A percentile compares a stretch with the other conserved stretches of the same genome.
phyloP scores from a whole-genome alignment of 2,888 invertebrate genomes.

The Aporophyla nigra region DNA sequence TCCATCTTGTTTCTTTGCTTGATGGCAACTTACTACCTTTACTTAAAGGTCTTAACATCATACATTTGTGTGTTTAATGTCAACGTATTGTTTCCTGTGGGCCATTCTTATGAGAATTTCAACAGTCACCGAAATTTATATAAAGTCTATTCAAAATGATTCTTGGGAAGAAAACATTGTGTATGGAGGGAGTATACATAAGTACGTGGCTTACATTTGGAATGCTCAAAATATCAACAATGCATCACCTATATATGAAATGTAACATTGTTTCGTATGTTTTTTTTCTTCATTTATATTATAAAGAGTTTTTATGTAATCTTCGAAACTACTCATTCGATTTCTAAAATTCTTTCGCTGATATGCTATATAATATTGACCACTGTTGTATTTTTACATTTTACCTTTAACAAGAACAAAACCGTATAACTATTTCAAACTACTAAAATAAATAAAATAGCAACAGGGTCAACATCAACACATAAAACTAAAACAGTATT shows the following conservation, averaged over 20 bases:
- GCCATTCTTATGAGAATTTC: constrained; percentile 42
- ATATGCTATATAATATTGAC: too few species aligned
- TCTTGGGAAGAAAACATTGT: constrained; percentile 1
- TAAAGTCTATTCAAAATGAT: constrained; percentile 33
- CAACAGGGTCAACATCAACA: constrained; percentile 17
- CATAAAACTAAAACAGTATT: constrained; percentile 32
- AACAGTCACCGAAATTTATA: constrained; percentile 36
- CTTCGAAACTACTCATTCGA: too few species aligned
- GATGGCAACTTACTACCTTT: constrained; percentile 47
- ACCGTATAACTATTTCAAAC: constrained; percentile 2
- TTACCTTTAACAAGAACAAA: background rate
- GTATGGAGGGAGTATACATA: background rate
- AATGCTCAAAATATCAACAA: background rate
- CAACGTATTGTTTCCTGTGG: constrained; percentile 52
- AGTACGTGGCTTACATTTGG: background rate
- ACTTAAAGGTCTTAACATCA: constrained; percentile 51
- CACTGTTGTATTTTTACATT: background rate
- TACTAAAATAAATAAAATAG: background rate
- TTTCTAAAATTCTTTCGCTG: too few species aligned
- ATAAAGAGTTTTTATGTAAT: too few species aligned
- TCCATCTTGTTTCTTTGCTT: constrained; percentile 35
- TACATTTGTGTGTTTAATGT: constrained; percentile 47
- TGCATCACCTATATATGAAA: background rate
- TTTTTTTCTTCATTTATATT: background rate
- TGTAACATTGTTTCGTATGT: background rate